phyloP scores from a whole-genome alignment of 2,113 vertebrate genomes.

The Trematocara unimaculatum region DNA sequence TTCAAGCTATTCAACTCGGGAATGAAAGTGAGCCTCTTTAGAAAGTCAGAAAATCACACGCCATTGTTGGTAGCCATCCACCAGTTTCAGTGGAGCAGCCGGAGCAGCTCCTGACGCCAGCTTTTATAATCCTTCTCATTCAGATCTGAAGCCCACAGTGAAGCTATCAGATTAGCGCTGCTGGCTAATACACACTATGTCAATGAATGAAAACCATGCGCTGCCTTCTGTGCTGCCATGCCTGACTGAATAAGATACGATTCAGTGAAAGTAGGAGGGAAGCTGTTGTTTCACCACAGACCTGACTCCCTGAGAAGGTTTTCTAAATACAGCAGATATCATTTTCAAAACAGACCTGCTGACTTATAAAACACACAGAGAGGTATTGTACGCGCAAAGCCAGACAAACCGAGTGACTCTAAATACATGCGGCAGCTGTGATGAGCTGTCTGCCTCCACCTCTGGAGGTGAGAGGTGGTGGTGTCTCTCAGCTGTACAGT shows the following conservation, averaged over 20 bases:
- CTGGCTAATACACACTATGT: conserved; percentile 49
- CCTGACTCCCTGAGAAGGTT: neutral
- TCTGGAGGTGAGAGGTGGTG: conserved; percentile 1
- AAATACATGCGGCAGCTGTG: neutral
- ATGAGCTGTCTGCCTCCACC: neutral
- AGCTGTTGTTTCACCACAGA: conserved; percentile 1
- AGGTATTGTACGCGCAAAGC: neutral
- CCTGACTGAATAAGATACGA: conserved; percentile 46
- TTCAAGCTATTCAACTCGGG: neutral
- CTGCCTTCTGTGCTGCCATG: conserved; percentile 13
- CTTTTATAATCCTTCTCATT: conserved; percentile 58
- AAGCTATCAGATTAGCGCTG: conserved; percentile 51
- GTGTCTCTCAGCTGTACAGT: neutral
- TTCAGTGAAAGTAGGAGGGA: neutral
- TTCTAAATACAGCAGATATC: neutral
- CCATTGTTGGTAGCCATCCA: conserved; percentile 13
- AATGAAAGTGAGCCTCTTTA: conserved; percentile 1
- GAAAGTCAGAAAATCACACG: neutral
- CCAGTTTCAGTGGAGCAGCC: conserved; percentile 15
- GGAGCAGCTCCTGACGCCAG: conserved; percentile 8
- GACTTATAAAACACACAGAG: neutral
- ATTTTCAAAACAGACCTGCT: neutral
- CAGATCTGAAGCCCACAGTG: conserved; percentile 34
- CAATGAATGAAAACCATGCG: conserved; percentile 40
- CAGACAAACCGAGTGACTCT: neutral